Percentiles rank a stretch among this genome's conserved stretches.
These are phyloP conservation scores for Serilophus lunatus DNA, from an alignment of 2,113 vertebrate species.

Conservation along the genomic window DNA sequence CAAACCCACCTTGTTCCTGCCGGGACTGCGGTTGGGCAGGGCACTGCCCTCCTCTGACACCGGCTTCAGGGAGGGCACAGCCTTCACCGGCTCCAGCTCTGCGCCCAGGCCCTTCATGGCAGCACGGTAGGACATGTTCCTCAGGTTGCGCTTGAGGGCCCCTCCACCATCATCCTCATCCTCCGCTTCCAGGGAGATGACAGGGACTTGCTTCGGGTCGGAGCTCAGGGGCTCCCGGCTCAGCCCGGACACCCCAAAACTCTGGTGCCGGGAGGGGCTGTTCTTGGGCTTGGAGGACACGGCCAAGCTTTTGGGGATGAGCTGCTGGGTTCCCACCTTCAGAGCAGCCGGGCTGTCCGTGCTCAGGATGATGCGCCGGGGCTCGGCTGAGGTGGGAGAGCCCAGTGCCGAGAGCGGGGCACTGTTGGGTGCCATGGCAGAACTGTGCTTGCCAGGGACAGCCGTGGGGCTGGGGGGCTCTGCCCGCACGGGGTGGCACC, in stretches of 20 bases:
- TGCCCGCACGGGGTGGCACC: conserved; percentile 57
- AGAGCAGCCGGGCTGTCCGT: conserved; percentile 78
- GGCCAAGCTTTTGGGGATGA: conserved; percentile 86
- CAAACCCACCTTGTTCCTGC: conserved; percentile 72
- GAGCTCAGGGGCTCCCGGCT: conserved; percentile 46
- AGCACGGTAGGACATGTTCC: conserved; percentile 88
- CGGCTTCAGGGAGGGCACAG: conserved; percentile 52
- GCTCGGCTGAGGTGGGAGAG: neutral
- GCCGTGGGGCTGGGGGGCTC: neutral
- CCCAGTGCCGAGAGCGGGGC: fast-evolving
- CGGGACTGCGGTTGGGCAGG: conserved; percentile 1
- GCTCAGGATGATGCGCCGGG: conserved; percentile 77
- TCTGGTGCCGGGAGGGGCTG: conserved; percentile 77
- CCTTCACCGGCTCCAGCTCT: neutral
- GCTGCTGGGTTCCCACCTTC: conserved; percentile 84
- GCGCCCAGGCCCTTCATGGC: conserved; percentile 77
- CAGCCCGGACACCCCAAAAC: conserved; percentile 74
- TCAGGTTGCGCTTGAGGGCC: conserved; percentile 78
- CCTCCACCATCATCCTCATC: conserved; percentile 43
- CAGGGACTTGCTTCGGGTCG: conserved; percentile 29
- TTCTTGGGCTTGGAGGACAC: conserved; percentile 73
- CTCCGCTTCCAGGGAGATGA: conserved; percentile 73
- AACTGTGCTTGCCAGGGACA: fast-evolving
- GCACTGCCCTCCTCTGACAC: conserved; percentile 59
- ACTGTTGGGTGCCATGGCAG: neutral